Evolutionary conservation across 1,140 invertebrate species (phyloP).

Genomic region (Scaptomyza graminum): DNA sequence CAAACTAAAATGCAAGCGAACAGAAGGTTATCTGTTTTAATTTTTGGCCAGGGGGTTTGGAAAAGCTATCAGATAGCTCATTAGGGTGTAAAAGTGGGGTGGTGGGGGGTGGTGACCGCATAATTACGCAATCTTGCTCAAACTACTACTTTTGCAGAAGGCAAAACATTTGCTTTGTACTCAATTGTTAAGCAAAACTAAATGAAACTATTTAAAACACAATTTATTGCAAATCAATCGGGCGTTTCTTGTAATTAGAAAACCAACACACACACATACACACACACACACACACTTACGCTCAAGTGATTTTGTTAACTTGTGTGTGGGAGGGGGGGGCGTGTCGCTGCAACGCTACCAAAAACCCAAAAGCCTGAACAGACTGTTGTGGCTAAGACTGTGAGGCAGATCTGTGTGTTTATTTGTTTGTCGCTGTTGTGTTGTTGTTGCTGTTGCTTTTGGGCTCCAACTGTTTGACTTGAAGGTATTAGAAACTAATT

Average conservation of each 20-base stretch:
- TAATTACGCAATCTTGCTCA: constrained; percentile 60
- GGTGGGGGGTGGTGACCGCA: constrained; percentile 39
- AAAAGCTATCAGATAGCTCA: constrained; percentile 56
- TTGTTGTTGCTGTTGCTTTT: constrained; percentile 13
- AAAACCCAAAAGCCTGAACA: constrained; percentile 7
- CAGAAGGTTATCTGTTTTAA: constrained; percentile 46
- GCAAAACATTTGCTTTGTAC: constrained; percentile 25
- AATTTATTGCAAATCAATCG: constrained; percentile 76
- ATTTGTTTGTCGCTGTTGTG: constrained; percentile 31
- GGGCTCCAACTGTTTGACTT: constrained; percentile 73
- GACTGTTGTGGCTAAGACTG: constrained; percentile 18
- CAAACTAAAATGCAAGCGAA: constrained; percentile 34
- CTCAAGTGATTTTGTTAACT: constrained; percentile 74
- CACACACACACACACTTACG: constrained; percentile 42
- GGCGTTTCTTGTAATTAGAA: constrained; percentile 72
- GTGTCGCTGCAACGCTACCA: constrained; percentile 29
- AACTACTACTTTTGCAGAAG: constrained; percentile 33
- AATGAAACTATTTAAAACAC: constrained; percentile 77
- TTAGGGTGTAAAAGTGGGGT: constrained; percentile 35
- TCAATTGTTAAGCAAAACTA: constrained; percentile 43
- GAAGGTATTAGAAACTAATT: constrained; percentile 82
- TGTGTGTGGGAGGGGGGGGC: constrained; percentile 11
- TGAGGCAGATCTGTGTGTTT: constrained; percentile 49
- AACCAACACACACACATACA: constrained; percentile 33
- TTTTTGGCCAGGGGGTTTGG: no score